Base-by-base conservation (phyloP, 2,797 vertebrate species). In the Chaunax sp. region DNA sequence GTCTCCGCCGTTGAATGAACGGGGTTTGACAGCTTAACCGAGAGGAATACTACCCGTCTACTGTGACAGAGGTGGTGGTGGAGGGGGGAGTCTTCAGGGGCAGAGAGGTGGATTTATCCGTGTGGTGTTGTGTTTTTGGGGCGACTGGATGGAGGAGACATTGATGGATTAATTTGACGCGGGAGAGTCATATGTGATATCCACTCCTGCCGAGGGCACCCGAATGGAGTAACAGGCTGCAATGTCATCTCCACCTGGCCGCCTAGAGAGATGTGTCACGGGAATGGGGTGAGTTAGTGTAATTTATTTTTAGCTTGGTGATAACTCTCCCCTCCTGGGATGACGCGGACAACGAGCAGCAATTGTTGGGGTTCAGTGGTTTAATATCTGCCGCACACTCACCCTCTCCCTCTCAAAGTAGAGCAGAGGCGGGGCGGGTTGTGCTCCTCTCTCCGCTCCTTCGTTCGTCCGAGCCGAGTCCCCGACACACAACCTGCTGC, bases 201-300 rank as follows among this genome's bases (percentile, higher is more conserved):
- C 85, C 89, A 72, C 90, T 90, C 89, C 84, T 85, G 84, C 69
- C 83, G 86, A 85, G 89, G 87, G 64, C 77, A 89, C 89, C 89
- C 80, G 85, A 90, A 91, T 92, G 90, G 84, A 92, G 92, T 94
- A 93, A 94, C 91, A 92, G 87, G 93, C 91, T 94, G 95, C 94
- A 83, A 96, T 97, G 96, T 95, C 95, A 94, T 93, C 90, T 94
- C 93, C 92, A 92, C 92, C 90, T 93, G 87, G 86, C 83, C 87
- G 93, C 88, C 93, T 94, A 93, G 94, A 94, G 93, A 93, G 95
- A 95, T 97, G 95, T 95, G 96, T 95, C 92, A 95, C 92, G 94
- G 94, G 93, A 93, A 95, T 94, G 95, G 95, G 94, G 96, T 97
- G 92, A 97, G 96, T 95, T 89, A 1, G 71, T 41, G 37, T 53